phyloP scores from a whole-genome alignment of 2,113 vertebrate genomes.

The Ranitomeya variabilis region DNA sequence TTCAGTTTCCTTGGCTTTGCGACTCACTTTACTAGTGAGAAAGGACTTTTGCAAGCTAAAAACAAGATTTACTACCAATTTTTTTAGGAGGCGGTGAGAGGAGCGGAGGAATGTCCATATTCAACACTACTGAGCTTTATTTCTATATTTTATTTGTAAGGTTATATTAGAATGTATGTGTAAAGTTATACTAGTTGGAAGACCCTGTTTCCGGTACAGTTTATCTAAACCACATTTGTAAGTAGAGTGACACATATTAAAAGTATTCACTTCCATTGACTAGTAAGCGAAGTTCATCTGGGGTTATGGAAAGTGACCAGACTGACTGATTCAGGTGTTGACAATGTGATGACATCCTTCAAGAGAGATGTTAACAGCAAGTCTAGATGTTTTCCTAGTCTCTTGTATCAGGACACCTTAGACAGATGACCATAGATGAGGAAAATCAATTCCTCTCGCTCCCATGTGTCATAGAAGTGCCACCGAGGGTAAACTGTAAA shows the following conservation, averaged over 20 bases:
- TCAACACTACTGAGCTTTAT: not conserved
- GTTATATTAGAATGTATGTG: not conserved
- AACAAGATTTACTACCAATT: not conserved
- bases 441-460: slow-evolving; percentile 18
- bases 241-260: slow-evolving; percentile 4
- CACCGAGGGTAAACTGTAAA: slow-evolving; percentile 25
- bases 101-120: not conserved
- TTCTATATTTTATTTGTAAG: not conserved
- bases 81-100: not conserved
- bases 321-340: slow-evolving; percentile 37
- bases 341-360: slow-evolving; percentile 55
- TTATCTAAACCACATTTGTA: not conserved
- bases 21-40: not conserved
- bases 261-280: slow-evolving; percentile 3
- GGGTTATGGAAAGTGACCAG: slow-evolving; percentile 52
- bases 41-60: not conserved
- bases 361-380: slow-evolving; percentile 42
- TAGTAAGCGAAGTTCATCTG: slow-evolving; percentile 29
- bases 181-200: not conserved
- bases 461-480: slow-evolving; percentile 14
- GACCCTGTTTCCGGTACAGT: not conserved
- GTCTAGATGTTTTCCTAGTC: slow-evolving; percentile 9
- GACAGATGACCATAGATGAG: not conserved
- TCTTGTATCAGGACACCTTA: slow-evolving; percentile 39
- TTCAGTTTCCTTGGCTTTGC: slow-evolving; percentile 9